A percentile compares a stretch with the other conserved stretches of the same genome.
These are phyloP conservation scores for Ectropis crepuscularia DNA, from an alignment of 2,888 invertebrate species.

Conservation along the genomic window DNA sequence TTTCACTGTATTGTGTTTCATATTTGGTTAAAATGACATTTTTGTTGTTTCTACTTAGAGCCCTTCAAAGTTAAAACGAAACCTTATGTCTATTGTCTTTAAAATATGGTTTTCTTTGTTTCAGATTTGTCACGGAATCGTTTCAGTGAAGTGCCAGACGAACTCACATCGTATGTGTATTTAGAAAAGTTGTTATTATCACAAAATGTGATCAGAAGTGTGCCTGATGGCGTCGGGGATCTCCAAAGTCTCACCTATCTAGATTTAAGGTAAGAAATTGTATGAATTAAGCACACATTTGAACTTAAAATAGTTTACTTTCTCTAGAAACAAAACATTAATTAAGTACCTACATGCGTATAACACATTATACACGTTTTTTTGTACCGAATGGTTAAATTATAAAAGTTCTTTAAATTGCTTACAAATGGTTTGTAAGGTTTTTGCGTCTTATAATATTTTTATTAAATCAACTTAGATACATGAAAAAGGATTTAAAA, in stretches of 20 bases:
- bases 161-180: constrained; percentile 94
- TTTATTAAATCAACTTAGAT: constrained; percentile 30
- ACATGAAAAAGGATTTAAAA: constrained; percentile 50
- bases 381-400: too few relatives aligned
- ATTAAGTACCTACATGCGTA: too few relatives aligned
- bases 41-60: constrained; percentile 27
- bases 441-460: not conserved
- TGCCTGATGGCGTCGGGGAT: constrained; percentile 93
- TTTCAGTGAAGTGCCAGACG: constrained; percentile 95
- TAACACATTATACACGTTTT: too few relatives aligned
- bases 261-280: constrained; percentile 90
- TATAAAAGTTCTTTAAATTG: too few relatives aligned
- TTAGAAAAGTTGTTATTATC: constrained; percentile 95
- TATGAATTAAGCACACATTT: not conserved
- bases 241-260: constrained; percentile 95
- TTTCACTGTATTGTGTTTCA: constrained; percentile 38
- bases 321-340: too few relatives aligned
- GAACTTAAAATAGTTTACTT: too few relatives aligned
- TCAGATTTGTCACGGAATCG: constrained; percentile 84
- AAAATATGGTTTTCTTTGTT: constrained; percentile 57
- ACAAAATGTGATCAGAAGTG: constrained; percentile 94
- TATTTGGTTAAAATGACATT: constrained; percentile 36
- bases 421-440: not conserved
- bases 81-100: not conserved
- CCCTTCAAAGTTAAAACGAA: constrained; percentile 2